phyloP scores from a whole-genome alignment of 2,113 vertebrate species.

The Oncorhynchus nerka region DNA sequence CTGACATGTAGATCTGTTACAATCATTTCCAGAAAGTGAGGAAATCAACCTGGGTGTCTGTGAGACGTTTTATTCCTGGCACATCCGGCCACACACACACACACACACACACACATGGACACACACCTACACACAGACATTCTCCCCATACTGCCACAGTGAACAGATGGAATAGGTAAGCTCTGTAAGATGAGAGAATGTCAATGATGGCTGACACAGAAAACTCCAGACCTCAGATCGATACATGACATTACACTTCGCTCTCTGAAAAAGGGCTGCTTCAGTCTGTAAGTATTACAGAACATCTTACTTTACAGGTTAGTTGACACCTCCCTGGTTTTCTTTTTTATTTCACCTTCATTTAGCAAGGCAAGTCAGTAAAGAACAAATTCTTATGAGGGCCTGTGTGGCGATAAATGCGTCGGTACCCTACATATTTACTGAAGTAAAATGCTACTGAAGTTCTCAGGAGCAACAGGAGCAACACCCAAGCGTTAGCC shows the following conservation, averaged over 20 bases:
- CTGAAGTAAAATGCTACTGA: slow-evolving; percentile 24
- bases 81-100: slow-evolving; percentile 18
- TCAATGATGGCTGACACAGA: slow-evolving; percentile 69
- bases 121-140: too few relatives aligned
- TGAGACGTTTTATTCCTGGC: slow-evolving; percentile 53
- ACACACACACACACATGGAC: too few relatives aligned
- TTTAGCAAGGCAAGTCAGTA: too few relatives aligned
- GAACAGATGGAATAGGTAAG: slow-evolving; percentile 61
- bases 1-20: slow-evolving; percentile 55
- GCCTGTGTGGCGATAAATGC: too few relatives aligned
- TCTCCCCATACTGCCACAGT: slow-evolving; percentile 11
- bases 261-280: slow-evolving; percentile 33
- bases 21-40: slow-evolving; percentile 60
- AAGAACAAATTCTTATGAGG: too few relatives aligned
- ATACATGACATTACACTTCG: slow-evolving; percentile 74
- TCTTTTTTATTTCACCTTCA: too few relatives aligned
- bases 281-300: neutral
- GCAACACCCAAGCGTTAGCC: slow-evolving; percentile 48
- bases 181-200: slow-evolving; percentile 75
- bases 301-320: neutral
- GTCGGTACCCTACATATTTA: slow-evolving; percentile 38
- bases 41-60: slow-evolving; percentile 2
- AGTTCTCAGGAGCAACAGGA: slow-evolving; percentile 55
- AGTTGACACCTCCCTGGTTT: too few relatives aligned
- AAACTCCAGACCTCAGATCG: slow-evolving; percentile 63